Conservation (phyloP, 2,113 vertebrate species). For the Dasyornis broadbenti region DNA sequence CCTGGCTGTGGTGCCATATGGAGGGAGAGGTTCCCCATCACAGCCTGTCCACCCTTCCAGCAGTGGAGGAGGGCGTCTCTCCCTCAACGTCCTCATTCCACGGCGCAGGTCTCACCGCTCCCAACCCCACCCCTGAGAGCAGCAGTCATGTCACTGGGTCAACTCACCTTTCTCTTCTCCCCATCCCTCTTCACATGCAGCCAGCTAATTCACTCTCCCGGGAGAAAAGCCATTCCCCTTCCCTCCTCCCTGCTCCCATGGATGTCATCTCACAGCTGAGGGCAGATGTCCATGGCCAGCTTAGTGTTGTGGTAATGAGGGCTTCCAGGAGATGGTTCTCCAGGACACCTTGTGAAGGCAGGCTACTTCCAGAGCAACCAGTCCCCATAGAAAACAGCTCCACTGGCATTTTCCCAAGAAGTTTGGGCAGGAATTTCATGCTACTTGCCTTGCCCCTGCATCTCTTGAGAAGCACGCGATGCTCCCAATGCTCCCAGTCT, state of each 20-base stretch:
- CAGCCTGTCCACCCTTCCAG: rapidly evolving
- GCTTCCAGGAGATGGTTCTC: not conserved
- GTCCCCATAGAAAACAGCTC: not conserved
- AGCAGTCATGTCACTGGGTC: not conserved
- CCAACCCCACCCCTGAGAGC: rapidly evolving
- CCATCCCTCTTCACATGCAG: not conserved
- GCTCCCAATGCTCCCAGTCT: not conserved
- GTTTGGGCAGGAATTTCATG: not conserved
- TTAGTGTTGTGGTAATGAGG: rapidly evolving
- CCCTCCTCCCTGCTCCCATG: not conserved
- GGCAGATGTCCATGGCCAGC: not conserved
- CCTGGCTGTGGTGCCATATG: rapidly evolving
- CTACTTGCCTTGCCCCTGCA: not conserved
- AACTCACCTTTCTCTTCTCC: not conserved
- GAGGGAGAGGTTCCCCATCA: not conserved
- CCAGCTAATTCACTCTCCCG: not conserved
- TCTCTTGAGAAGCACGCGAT: rapidly evolving
- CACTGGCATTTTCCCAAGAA: not conserved
- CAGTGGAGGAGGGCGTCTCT: not conserved
- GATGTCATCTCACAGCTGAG: not conserved
- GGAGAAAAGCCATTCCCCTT: not conserved
- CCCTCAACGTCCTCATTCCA: not conserved
- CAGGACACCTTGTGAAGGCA: not conserved
- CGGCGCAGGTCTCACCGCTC: not conserved
- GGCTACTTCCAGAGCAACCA: not conserved